Base-by-base conservation (phyloP, 2,113 vertebrate species). In the Podarcis raffonei region DNA sequence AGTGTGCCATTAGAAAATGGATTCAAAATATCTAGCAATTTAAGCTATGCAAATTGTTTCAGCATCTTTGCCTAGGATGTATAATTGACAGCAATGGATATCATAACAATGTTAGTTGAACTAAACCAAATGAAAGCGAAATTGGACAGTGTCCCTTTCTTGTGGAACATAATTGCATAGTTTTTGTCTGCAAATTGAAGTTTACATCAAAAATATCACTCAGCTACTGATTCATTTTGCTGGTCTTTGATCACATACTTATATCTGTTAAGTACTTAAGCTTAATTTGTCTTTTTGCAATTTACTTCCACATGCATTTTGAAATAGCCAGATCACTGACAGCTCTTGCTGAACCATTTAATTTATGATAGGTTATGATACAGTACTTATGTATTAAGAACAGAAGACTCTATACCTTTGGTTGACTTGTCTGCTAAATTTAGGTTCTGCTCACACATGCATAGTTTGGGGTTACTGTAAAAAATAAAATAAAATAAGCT, bases 21-120 rank as follows among this genome's bases (percentile, higher is more conserved):
- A 88, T 93, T 94, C 88, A 83, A 87, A 91, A 92, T 90, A 93
- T 57, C 90, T 89, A 89, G 80, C 30, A 91, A 94, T 95, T 94
- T 95, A 83, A 89, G 90, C 68, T 59, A 32, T 91, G 74, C 35
- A 92, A 92, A 90, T 90, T 85, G 27, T 87, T 94, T 92, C 83
- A 93, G 59, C 77, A 59, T n/a, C 16, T 53, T 16, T 12, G 5
- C 88, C 53, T 27, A 85, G 35, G 86, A 90, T 86, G 13, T 76
- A 23, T 93, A 95, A 93, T 27, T 92, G 91, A 93, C 76, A 92
- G 32, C 79, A 93, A 79, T 23, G 62, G 80, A 90, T 91, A 93
- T 72, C 22, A 81, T 57, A 91, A 83, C 27, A 78, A 65, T 87
- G 30, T 89, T 89, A 94, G 27, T 27, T 42, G 83, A 92, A 94